Conservation (phyloP, 2,797 vertebrate genomes). For the Ceryle rudis region DNA sequence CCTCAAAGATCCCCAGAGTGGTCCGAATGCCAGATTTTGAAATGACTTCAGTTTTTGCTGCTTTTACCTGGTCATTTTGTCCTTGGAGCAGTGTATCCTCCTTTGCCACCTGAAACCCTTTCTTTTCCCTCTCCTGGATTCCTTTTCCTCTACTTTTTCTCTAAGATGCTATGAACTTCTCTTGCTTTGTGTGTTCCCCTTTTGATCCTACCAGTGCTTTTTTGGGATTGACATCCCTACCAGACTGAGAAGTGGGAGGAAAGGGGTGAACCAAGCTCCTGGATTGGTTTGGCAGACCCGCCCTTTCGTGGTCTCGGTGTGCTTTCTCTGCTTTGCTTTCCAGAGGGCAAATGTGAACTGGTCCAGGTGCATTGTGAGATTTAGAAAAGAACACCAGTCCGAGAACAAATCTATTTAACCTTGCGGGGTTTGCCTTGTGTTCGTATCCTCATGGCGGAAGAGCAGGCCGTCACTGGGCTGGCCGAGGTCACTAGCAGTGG, state of each 20-base stretch:
- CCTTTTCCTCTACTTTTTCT: not conserved
- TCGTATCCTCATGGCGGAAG: not conserved
- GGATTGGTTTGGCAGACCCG: not conserved
- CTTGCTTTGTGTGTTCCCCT: not conserved
- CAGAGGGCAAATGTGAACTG: not conserved
- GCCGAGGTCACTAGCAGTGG: not conserved
- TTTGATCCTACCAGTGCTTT: not conserved
- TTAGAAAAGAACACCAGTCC: not conserved
- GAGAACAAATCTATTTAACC: not conserved
- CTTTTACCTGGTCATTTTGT: conserved; percentile 44
- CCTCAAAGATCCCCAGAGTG: not conserved
- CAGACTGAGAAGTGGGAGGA: not conserved
- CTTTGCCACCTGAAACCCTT: not conserved
- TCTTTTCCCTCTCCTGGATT: not conserved
- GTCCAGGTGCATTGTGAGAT: not conserved
- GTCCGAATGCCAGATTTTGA: not conserved
- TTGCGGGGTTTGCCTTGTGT: not conserved
- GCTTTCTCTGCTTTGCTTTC: not conserved
- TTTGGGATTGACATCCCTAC: conserved; percentile 16
- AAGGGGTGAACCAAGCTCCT: not conserved
- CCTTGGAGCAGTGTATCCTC: not conserved
- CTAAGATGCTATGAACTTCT: not conserved
- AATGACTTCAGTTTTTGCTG: not conserved
- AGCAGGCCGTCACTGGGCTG: not conserved
- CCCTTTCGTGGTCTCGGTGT: not conserved